These are phyloP conservation scores for Rhadinocentrus ornatus DNA, from an alignment of 2,797 vertebrate species.

Conservation along the genomic window DNA sequence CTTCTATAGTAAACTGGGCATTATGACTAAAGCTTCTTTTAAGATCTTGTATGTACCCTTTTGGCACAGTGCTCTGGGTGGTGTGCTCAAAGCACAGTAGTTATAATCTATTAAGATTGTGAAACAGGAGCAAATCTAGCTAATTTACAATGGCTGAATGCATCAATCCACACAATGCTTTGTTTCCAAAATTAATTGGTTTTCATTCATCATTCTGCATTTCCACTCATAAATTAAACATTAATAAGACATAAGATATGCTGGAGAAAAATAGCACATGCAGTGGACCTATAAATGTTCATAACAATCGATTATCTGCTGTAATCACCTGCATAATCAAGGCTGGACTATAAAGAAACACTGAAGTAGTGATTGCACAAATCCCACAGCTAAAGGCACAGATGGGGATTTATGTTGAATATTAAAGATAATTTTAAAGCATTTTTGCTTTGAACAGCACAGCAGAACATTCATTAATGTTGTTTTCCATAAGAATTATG, in stretches of 20 bases:
- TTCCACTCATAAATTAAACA: background rate
- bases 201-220: constrained; percentile 5
- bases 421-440: background rate
- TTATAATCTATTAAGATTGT: constrained; percentile 6
- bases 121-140: constrained; percentile 11
- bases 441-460: background rate
- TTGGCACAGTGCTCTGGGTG: background rate
- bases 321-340: background rate
- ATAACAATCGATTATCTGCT: background rate
- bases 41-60: background rate
- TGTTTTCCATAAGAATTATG: background rate
- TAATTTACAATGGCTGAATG: constrained; percentile 9
- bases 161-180: constrained; percentile 2
- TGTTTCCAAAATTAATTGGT: constrained; percentile 7
- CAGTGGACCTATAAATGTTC: background rate
- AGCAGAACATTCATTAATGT: background rate
- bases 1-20: background rate
- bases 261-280: background rate
- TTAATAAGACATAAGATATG: background rate
- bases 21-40: background rate
- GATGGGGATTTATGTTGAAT: background rate
- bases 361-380: background rate
- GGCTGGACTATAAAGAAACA: background rate
- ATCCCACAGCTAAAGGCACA: background rate
- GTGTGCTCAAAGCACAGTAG: constrained; percentile 7